phyloP scores from a whole-genome alignment of 2,888 invertebrate genomes.

The Sisyra terminalis region DNA sequence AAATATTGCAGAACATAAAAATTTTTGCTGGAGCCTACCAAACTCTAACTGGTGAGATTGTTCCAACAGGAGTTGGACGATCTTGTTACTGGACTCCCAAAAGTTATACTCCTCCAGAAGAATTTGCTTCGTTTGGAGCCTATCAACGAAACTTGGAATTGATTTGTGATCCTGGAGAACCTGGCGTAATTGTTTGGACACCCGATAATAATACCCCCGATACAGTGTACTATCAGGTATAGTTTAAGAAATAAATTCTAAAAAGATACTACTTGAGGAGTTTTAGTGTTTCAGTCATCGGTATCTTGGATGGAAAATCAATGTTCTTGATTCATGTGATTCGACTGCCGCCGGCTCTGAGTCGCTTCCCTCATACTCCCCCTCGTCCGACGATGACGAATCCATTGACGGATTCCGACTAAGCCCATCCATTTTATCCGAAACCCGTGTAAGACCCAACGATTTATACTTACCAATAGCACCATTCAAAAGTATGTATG shows the following conservation, averaged over 20 bases:
- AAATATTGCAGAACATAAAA: slow-evolving; percentile 45
- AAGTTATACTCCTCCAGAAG: slow-evolving; percentile 57
- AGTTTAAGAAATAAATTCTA: background rate
- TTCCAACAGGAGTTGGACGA: slow-evolving; percentile 66
- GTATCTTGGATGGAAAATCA: slow-evolving; percentile 89
- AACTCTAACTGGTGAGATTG: slow-evolving; percentile 46
- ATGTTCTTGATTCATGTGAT: slow-evolving; percentile 73
- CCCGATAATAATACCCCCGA: slow-evolving; percentile 77
- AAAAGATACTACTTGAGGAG: slow-evolving; percentile 12
- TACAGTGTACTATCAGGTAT: slow-evolving; percentile 82
- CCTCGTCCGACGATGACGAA: slow-evolving; percentile 9
- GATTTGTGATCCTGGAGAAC: slow-evolving; percentile 68
- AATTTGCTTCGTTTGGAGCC: slow-evolving; percentile 75
- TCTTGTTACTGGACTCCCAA: slow-evolving; percentile 80
- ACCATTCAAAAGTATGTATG: background rate
- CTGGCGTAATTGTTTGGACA: slow-evolving; percentile 74
- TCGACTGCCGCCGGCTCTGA: slow-evolving; percentile 35
- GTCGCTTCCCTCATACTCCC: slow-evolving; percentile 23
- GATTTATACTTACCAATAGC: slow-evolving; percentile 15
- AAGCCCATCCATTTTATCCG: slow-evolving; percentile 46
- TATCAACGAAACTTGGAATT: slow-evolving; percentile 73
- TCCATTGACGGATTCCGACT: slow-evolving; percentile 34
- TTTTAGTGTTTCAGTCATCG: slow-evolving; percentile 83
- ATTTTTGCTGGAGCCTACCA: slow-evolving; percentile 70
- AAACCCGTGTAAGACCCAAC: slow-evolving; percentile 43